Conservation (phyloP, 2,113 vertebrate genomes). For the Cardinalis cardinalis region DNA sequence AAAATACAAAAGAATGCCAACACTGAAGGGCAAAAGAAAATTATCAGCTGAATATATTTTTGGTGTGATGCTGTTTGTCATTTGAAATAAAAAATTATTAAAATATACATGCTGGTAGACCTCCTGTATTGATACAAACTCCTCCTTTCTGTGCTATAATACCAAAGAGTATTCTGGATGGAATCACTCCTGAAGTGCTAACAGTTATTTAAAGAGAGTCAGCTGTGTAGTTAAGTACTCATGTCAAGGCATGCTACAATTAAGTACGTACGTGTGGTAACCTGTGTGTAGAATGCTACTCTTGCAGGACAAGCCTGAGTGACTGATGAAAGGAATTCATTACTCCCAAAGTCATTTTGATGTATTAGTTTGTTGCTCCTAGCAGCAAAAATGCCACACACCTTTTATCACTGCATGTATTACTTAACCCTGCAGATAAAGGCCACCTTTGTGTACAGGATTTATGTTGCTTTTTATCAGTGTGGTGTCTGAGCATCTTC, state of each 20-base stretch:
- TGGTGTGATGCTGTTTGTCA: neutral
- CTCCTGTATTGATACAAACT: neutral
- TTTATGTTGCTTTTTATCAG: neutral
- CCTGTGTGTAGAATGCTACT: neutral
- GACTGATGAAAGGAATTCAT: conserved; percentile 7
- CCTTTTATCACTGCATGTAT: neutral
- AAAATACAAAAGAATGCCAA: neutral
- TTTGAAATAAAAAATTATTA: neutral
- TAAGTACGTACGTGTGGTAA: neutral
- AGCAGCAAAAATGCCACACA: neutral
- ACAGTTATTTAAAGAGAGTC: neutral
- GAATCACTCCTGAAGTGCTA: neutral
- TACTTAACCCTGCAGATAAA: neutral
- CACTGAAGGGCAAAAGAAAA: neutral
- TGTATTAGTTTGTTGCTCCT: neutral
- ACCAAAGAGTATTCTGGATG: neutral
- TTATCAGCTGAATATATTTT: neutral
- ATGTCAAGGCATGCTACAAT: neutral
- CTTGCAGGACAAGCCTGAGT: neutral
- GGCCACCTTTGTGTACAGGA: neutral
- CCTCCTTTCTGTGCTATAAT: neutral
- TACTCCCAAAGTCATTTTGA: neutral
- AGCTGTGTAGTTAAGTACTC: neutral
- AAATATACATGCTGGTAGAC: neutral
- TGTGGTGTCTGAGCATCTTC: neutral